These are phyloP conservation scores for Myotis planiceps DNA, from an alignment of 2,797 vertebrate genomes.

Conservation along the genomic window DNA sequence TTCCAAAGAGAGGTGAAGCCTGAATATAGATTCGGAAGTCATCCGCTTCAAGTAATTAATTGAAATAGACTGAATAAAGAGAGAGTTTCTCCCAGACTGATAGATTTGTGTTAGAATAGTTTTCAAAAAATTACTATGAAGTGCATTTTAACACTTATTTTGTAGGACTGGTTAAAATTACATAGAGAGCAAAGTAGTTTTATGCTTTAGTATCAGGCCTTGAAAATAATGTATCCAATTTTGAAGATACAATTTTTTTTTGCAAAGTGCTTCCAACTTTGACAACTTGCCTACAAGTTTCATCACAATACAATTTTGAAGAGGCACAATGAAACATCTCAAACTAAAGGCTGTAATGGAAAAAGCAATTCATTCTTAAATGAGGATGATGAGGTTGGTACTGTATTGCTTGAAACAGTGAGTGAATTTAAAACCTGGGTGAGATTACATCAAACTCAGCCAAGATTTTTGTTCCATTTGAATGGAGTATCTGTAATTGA, in stretches of 20 bases:
- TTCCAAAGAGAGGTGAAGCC: neutral
- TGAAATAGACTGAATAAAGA: neutral
- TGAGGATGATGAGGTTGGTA: constrained; percentile 73
- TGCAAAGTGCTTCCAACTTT: constrained; percentile 71
- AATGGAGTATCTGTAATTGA: constrained; percentile 66
- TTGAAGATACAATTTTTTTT: constrained; percentile 27
- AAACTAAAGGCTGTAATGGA: constrained; percentile 63
- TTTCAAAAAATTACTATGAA: constrained; percentile 54
- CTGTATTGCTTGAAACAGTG: constrained; percentile 57
- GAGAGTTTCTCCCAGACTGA: neutral
- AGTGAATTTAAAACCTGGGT: constrained; percentile 69
- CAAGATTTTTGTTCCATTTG: constrained; percentile 67
- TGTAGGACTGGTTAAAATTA: constrained; percentile 66
- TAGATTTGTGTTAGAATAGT: constrained; percentile 13
- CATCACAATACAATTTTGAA: constrained; percentile 71
- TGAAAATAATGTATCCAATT: constrained; percentile 62
- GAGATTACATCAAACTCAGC: constrained; percentile 61
- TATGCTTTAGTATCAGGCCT: constrained; percentile 18
- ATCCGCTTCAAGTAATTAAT: constrained; percentile 30
- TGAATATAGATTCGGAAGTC: neutral
- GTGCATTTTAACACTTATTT: constrained; percentile 60
- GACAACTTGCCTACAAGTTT: constrained; percentile 65
- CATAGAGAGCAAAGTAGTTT: constrained; percentile 24
- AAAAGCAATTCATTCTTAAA: constrained; percentile 77
- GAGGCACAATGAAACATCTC: constrained; percentile 64